phyloP scores from a whole-genome alignment of 2,113 vertebrate genomes.

The Brachyhypopomus occidentalis region DNA sequence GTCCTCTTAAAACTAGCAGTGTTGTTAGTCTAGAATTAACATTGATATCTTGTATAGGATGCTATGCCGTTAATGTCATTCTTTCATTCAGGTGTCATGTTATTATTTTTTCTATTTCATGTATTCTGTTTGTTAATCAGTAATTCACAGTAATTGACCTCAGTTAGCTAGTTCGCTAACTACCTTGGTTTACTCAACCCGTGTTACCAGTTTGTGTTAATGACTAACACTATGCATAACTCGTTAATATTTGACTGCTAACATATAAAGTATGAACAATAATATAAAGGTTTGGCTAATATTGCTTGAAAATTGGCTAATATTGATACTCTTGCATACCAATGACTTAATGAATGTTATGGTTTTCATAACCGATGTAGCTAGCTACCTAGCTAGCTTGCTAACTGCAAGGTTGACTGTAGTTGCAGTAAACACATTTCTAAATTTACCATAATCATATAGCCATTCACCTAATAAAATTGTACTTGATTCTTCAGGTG shows the following conservation, averaged over 20 bases:
- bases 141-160: background rate
- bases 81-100: background rate
- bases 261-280: background rate
- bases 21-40: background rate
- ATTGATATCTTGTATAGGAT: background rate
- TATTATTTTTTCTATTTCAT: background rate
- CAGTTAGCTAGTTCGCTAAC: background rate
- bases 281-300: background rate
- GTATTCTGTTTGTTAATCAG: background rate
- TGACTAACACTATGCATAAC: no score
- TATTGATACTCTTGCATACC: no score
- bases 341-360: no score
- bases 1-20: background rate
- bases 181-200: no score
- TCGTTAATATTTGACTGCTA: no score
- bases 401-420: background rate
- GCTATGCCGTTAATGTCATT: background rate
- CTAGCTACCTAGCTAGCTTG: no score
- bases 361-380: no score
- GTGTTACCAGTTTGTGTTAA: no score
- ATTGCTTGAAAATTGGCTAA: no score
- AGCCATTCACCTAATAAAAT: background rate
- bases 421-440: no score
- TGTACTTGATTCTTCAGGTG: slow-evolving; percentile 19
- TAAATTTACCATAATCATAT: background rate